Base-by-base conservation (phyloP, 2,797 vertebrate species). In the Leucoraja ocellata region DNA sequence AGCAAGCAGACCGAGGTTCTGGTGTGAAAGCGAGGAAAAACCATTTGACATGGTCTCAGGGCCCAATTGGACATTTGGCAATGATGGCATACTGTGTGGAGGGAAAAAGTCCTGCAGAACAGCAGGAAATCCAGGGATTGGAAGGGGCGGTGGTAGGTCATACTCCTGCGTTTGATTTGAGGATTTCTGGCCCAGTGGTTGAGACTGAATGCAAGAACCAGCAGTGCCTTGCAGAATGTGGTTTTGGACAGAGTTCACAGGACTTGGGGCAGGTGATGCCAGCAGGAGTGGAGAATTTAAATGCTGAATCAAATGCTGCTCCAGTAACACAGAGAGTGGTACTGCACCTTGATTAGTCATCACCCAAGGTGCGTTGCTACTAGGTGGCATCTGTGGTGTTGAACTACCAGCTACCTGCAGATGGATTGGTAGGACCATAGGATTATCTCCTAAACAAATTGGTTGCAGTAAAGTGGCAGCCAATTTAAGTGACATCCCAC, bases 241-340 rank as follows among this genome's bases (percentile, higher is more conserved):
- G 94, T 95, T 96, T 93, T 98, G 98, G 88, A 98, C 95, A 6
- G 98, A 95, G 73, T 95, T 94, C 74, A 96, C 94, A 3, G 97
- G 95, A 84, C 97, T 98, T 23, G 96, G 93, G 0, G 97, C 39
- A 0, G 95, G 95, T 36, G 98, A 98, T 0, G 98, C 97, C 93
- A 99, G 96, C 93, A 98, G 95, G 94, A 97, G 94, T 0, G 98
- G 97, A 0, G 98, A 98, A 95, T 96, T 98, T 95, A 99, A 96
- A 96, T 99, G 98, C 96, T 99, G 98, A 94, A 99, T 96, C 93
- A 99, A 97, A 39, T 99, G 98, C 95, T 98, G 98, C 95, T 99
- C 98, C 95, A 99, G 94, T 94, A 99, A 97, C 90, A 99, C 96
- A 0, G 98, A 98, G 93, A 99, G 96, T 0, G 98, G 98, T 32